Evolutionary conservation across 2,797 vertebrate species (phyloP), one percentile per base, ranked within the genome.

Genomic region (Gymnothorax reevesii): DNA sequence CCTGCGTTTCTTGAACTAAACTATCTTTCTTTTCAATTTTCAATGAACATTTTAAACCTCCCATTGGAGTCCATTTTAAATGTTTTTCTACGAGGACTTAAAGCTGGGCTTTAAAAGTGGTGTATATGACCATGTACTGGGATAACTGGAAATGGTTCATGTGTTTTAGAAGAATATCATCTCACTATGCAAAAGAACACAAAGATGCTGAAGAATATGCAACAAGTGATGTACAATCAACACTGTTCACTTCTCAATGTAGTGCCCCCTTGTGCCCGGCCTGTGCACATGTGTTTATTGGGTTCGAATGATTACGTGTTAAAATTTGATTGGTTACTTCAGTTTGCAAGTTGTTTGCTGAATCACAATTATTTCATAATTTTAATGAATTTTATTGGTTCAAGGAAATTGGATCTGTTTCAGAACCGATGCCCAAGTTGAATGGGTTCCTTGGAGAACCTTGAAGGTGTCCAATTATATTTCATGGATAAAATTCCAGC

Each of bases 91-190:
- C 22, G 82, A 55, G 57, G 42, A 62, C 60, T 66, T 73, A 90
- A 84, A 8, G 86, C 69, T 84, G 89, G 88, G 85, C 88, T 49
- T 87, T 64, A 73, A 85, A 87, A 88, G 33, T 10, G 10, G 54
- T 55, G 49, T n/a, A 69, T 87, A 83, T 84, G 89, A 89, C 57
- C 88, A 59, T 85, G 86, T 94, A 94, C 94, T 95, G 94, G 94
- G 93, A 91, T 91, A 94, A 95, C 94, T 95, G 94, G 94, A 95
- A 94, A 90, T 86, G 33, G 82, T 83, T 86, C 7, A 27, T 86
- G 55, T 71, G 62, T 71, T 80, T 9, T n/a, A 9, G 73, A 52
- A 80, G 54, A 52, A 54, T 66, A 22, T 64, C 13, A n/a, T n/a
- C 80, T 71, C 79, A 42, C 33, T 42, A 55, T 83, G 79, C 69